A percentile compares a stretch with the other conserved stretches of the same genome.
Evolutionary conservation across 2,888 invertebrate genomes (phyloP).

Genomic region (Agriotes lineatus): DNA sequence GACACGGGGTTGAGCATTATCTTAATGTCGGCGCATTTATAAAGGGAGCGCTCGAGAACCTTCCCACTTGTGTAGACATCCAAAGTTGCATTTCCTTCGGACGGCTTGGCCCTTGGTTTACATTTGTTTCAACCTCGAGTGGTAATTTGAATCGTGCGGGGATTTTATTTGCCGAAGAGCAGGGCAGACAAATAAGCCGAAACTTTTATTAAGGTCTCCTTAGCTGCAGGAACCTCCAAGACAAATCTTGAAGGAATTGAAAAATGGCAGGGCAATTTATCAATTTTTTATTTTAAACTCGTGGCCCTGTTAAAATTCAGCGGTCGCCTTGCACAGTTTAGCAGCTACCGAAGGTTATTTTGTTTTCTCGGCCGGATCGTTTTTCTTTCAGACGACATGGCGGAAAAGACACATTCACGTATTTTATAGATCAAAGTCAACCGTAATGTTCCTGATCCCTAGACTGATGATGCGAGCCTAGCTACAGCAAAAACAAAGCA

Average conservation of each 20-base stretch:
- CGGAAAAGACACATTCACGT: slow-evolving; percentile 24
- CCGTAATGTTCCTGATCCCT: slow-evolving; percentile 18
- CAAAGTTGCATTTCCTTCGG: too few relatives aligned
- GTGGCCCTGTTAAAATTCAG: slow-evolving; percentile 23
- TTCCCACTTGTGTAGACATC: neutral
- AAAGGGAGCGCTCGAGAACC: neutral
- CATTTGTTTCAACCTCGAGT: too few relatives aligned
- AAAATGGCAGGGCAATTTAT: slow-evolving; percentile 21
- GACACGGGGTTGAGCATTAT: neutral
- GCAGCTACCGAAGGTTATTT: slow-evolving; percentile 21
- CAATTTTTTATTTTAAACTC: slow-evolving; percentile 18
- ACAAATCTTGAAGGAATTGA: slow-evolving; percentile 25
- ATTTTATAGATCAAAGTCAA: slow-evolving; percentile 28
- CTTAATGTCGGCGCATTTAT: neutral
- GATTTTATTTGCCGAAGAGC: too few relatives aligned
- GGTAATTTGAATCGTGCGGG: too few relatives aligned
- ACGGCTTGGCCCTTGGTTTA: too few relatives aligned
- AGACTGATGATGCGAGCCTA: slow-evolving; percentile 8
- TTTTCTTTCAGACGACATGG: slow-evolving; percentile 31
- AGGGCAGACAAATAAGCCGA: neutral
- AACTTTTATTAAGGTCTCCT: neutral
- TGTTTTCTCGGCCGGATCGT: slow-evolving; percentile 27
- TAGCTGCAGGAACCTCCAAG: neutral
- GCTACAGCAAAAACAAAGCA: slow-evolving; percentile 8
- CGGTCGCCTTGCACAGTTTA: slow-evolving; percentile 24